Evolutionary conservation across 2,888 invertebrate species (phyloP).

Genomic region (Sisyra terminalis): DNA sequence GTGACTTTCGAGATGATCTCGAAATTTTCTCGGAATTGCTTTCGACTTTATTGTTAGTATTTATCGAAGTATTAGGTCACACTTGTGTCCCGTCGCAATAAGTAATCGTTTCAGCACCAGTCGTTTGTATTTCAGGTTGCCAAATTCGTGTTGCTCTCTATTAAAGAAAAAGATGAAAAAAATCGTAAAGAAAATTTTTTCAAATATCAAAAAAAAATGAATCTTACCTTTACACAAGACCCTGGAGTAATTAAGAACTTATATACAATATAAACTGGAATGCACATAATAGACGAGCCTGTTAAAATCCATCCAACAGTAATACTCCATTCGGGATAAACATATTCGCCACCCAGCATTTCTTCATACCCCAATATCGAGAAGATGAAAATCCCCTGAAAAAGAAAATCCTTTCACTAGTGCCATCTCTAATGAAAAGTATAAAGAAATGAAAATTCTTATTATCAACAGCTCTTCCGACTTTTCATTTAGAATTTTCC

Average conservation of each 20-base stretch:
- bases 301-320: constrained; percentile 69
- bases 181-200: no score
- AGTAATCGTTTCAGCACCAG: constrained; percentile 22
- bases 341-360: constrained; percentile 54
- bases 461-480: no score
- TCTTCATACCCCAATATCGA: constrained; percentile 67
- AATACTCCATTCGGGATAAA: constrained; percentile 69
- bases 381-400: constrained; percentile 64
- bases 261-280: constrained; percentile 71
- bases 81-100: constrained; percentile 33
- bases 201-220: neutral
- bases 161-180: constrained; percentile 13
- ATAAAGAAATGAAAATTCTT: neutral
- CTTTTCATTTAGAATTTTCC: neutral
- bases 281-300: constrained; percentile 68
- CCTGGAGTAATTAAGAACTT: constrained; percentile 56
- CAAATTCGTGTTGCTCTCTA: constrained; percentile 32
- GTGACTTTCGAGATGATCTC: neutral
- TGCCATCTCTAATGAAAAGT: neutral
- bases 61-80: constrained; percentile 25
- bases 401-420: neutral
- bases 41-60: neutral
- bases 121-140: constrained; percentile 28
- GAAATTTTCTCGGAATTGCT: neutral
- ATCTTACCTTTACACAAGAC: constrained; percentile 28